Evolutionary conservation across 2,888 invertebrate genomes (phyloP).

Genomic region (Iselma pallidipennis): DNA sequence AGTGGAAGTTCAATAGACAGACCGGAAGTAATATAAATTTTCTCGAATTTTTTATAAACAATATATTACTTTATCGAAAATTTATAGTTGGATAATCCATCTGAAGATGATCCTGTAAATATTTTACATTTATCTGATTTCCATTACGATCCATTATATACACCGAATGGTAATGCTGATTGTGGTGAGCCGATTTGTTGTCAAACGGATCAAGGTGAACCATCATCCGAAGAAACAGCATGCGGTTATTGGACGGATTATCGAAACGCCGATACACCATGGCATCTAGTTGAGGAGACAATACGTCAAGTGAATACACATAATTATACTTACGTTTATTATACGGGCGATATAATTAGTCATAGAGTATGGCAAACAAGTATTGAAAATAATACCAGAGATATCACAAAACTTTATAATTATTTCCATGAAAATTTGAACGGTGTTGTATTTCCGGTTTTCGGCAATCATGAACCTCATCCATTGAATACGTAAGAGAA

Average conservation of each 20-base stretch:
- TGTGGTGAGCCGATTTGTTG: constrained; percentile 84
- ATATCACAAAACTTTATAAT: constrained; percentile 60
- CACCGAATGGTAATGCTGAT: constrained; percentile 65
- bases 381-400: constrained; percentile 63
- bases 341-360: constrained; percentile 86
- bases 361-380: constrained; percentile 90
- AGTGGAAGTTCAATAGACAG: constrained; percentile 13
- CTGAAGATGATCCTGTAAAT: constrained; percentile 31
- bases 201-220: constrained; percentile 62
- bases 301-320: constrained; percentile 49
- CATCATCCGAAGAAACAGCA: constrained; percentile 42
- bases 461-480: constrained; percentile 73
- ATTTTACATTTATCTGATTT: constrained; percentile 77
- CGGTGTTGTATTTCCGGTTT: constrained; percentile 61
- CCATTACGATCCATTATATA: constrained; percentile 79
- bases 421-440: constrained; percentile 55
- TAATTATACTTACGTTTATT: constrained; percentile 71
- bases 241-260: constrained; percentile 86
- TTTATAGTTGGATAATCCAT: neutral
- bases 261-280: constrained; percentile 74
- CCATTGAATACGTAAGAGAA: constrained; percentile 85
- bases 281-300: constrained; percentile 69
- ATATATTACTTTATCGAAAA: neutral
- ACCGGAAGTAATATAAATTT: constrained; percentile 7
- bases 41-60: constrained; percentile 1